Conservation (phyloP, 30 jellyfish, hydroid and myxozoan species). For the Pseudorhiza aurosa region DNA sequence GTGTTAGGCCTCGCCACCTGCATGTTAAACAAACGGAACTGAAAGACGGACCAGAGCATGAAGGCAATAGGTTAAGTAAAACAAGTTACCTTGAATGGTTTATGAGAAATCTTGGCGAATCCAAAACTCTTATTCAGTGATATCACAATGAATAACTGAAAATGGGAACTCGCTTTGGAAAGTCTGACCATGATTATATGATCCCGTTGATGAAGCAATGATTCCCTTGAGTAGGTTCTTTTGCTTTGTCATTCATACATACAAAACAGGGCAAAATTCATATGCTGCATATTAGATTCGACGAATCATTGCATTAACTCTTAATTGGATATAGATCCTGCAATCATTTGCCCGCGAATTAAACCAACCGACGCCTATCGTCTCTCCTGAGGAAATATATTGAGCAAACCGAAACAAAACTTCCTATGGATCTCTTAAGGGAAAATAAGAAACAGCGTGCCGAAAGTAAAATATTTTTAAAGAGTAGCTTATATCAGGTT, state of each 20-base stretch:
- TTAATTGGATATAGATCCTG: constrained; percentile 59
- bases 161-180: neutral
- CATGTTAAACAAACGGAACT: too few relatives aligned
- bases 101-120: neutral
- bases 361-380: constrained; percentile 69
- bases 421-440: constrained; percentile 9
- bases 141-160: neutral
- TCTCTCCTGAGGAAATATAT: constrained; percentile 41
- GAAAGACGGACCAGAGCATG: too few relatives aligned
- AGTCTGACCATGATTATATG: neutral
- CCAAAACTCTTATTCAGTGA: neutral
- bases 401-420: constrained; percentile 53
- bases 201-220: constrained; percentile 20
- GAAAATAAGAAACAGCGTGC: constrained; percentile 16
- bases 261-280: constrained; percentile 32
- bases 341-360: constrained; percentile 50
- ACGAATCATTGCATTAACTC: constrained; percentile 48
- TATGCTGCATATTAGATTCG: constrained; percentile 23
- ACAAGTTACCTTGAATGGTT: too few relatives aligned
- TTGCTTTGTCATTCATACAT: constrained; percentile 16
- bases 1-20: too few relatives aligned
- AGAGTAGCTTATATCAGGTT: constrained; percentile 37
- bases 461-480: constrained; percentile 21
- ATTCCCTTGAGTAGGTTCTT: constrained; percentile 33
- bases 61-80: too few relatives aligned